phyloP scores from a whole-genome alignment of 2,113 vertebrate genomes.

The Monopterus albus region DNA sequence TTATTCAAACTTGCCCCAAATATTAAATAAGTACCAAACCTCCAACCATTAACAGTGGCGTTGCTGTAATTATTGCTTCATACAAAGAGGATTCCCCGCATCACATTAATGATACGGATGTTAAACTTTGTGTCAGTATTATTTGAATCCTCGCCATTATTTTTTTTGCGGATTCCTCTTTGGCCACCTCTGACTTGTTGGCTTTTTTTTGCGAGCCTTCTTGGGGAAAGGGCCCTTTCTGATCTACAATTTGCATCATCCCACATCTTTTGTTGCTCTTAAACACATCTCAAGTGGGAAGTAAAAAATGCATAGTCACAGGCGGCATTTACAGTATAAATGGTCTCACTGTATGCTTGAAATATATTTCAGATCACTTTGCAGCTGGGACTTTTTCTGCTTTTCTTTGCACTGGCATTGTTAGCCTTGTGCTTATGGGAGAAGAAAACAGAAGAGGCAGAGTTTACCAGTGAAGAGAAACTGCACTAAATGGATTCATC shows the following conservation, averaged over 20 bases:
- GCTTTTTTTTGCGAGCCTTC: neutral
- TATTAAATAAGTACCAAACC: too few species aligned
- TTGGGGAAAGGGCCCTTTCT: neutral
- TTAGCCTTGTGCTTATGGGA: neutral
- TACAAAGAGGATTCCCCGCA: neutral
- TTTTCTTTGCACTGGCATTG: neutral
- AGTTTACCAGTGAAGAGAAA: neutral
- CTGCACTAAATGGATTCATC: neutral
- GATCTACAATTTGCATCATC: neutral
- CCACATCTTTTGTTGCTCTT: neutral
- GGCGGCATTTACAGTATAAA: too few species aligned
- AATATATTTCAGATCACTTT: slow-evolving; percentile 1
- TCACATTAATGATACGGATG: neutral
- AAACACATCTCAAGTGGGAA: neutral
- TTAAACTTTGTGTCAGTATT: neutral
- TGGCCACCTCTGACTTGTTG: too few species aligned
- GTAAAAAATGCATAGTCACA: too few species aligned
- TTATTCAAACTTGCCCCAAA: neutral
- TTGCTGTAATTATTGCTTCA: neutral
- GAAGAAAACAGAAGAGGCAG: neutral
- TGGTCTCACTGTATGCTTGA: neutral
- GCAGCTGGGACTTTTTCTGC: neutral
- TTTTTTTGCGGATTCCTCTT: neutral
- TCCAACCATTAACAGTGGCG: neutral
- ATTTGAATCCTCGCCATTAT: neutral